Base-by-base conservation (phyloP, 2,113 vertebrate genomes). In the Caretta caretta region DNA sequence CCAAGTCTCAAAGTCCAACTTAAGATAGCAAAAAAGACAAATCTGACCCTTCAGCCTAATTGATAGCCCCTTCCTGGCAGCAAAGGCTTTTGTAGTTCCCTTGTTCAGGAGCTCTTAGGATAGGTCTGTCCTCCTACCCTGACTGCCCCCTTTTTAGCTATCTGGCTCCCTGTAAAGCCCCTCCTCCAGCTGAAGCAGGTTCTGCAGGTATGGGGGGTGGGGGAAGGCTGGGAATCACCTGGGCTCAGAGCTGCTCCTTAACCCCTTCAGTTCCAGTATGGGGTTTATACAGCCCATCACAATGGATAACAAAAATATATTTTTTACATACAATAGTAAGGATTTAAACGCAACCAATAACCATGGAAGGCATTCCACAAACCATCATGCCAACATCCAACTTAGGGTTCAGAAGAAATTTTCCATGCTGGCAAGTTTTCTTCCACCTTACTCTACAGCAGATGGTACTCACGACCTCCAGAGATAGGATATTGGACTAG, bases 351-450 rank as follows among this genome's bases (percentile, higher is more conserved):
- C 6, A 65, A 65, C 7, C 10, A 65, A 65, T n/a, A 16, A 35
- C 12, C 27, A 25, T 65, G 31, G 16, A 35, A 65, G 16, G 31
- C 8, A n/a, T 65, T 65, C 31, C 62, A n/a, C 31, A 65, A 65
- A n/a, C 31, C 16, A n/a, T 65, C 31, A 35, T 65, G 62, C 62
- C 62, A 89, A 96, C 76, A 42, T 16, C 59, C 5, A 2, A 76
- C 88, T 50, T 3, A n/a, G 88, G 80, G 19, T 38, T 24, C 38
- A 75, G n/a, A 75, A 75, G 19, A 20, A 75, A n/a, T 75, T 75
- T 75, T 75, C 75, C 27, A 13, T 0, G 0, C 46, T 49, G 57
- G 48, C 38, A 79, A 90, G 9, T 5, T 14, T 82, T 35, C 62
- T 2, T 85, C 48, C 2, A 20, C 31, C 85, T 92, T 87, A 81